Evolutionary conservation across 1,140 invertebrate species (phyloP), one percentile per base, ranked within the genome.

Genomic region (Bombus affinis): DNA sequence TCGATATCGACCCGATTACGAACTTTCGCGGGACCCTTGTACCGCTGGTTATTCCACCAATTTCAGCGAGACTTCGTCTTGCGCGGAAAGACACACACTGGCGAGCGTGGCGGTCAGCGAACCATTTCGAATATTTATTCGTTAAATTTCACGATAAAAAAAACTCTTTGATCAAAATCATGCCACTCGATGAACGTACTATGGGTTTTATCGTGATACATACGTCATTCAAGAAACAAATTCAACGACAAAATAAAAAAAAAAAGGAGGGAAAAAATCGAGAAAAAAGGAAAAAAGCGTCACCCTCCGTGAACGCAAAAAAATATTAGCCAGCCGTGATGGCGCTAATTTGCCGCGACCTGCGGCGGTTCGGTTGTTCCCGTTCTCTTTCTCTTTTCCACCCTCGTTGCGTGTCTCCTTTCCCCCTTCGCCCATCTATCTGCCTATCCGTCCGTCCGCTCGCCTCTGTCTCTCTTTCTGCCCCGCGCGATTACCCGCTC

Each of bases 341-440:
- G 87, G 88, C 85, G 89, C 88, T 93, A 92, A 93, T 92, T 92
- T 92, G 84, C 82, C 75, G 88, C 82, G 91, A 81, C 86, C 89
- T 44, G 78, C 77, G 90, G 80, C 83, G 68, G 70, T 86, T 42
- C 83, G 47, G 76, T 76, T 74, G 84, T 76, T 77, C 57, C 22
- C 53, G 37, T 76, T 82, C 65, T 72, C 74, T 81, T 47, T 74
- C 65, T 35, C 66, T 72, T 81, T 73, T 86, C 76, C 53, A 39
- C 83, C 59, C 70, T 37, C 32, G 22, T 66, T 10, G 28, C 6
- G 13, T 0, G n/a, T 66, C 65, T 66, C 32, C 78, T 80, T 72
- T 59, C 35, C 44, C 78, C 37, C 74, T 76, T 44, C 44, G 47
- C 83, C 78, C 73, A 65, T 80, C 81, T 39, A 75, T 81, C 77